Evolutionary conservation across 2,888 invertebrate species (phyloP).

Genomic region (Sclerodermus sp.): DNA sequence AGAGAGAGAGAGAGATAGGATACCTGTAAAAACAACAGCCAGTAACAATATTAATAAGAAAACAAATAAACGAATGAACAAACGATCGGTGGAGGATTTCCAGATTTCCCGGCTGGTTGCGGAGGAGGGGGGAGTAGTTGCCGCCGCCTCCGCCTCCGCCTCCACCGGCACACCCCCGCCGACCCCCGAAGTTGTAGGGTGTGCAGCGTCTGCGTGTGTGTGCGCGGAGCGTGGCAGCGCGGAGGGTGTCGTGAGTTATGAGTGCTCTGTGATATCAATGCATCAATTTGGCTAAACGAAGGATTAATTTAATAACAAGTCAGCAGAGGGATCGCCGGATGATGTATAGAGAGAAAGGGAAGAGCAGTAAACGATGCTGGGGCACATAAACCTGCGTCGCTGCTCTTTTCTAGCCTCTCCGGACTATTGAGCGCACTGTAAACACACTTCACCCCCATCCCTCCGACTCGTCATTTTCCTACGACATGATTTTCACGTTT

Average conservation of each 20-base stretch:
- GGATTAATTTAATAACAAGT: conserved; percentile 59
- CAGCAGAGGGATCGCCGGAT: conserved; percentile 48
- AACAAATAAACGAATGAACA: no score
- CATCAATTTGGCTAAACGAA: conserved; percentile 59
- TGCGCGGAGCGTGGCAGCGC: background rate
- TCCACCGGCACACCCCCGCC: no score
- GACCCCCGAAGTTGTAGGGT: no score
- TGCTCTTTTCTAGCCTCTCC: background rate
- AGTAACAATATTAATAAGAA: no score
- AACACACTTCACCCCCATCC: background rate
- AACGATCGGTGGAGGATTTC: no score
- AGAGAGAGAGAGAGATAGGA: no score
- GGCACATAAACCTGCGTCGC: background rate
- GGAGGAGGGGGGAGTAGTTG: no score
- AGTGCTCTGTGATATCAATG: conserved; percentile 58
- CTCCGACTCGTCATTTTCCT: background rate
- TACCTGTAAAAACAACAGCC: no score
- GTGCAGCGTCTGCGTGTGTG: no score
- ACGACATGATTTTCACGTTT: no score
- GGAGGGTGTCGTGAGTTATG: conserved; percentile 49
- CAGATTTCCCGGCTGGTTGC: no score
- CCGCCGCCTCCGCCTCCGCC: no score
- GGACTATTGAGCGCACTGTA: background rate
- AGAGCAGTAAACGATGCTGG: conserved; percentile 28
- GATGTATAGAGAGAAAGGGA: conserved; percentile 47